These are phyloP conservation scores for Eilema depressum DNA, from an alignment of 2,888 invertebrate genomes.

Conservation along the genomic window DNA sequence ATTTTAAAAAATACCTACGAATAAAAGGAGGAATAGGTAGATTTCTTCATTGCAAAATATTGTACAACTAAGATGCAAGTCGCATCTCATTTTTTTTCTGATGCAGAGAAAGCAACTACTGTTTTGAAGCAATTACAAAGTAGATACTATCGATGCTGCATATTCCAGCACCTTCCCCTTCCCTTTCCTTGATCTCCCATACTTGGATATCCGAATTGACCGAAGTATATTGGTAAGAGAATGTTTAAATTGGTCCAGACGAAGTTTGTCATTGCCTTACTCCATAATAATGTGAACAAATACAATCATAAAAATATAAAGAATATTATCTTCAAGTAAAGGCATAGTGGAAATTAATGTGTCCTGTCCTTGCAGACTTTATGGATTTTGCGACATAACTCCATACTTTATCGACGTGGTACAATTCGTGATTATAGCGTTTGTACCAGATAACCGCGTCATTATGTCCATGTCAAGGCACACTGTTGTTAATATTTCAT, in stretches of 20 bases:
- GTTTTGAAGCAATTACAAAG: no score
- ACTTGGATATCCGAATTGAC: no score
- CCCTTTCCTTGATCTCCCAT: no score
- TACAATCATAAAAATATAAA: neutral
- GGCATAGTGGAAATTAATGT: neutral
- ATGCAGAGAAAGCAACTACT: no score
- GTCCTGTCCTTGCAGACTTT: neutral
- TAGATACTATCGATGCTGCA: no score
- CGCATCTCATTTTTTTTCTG: no score
- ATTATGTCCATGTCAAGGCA: neutral
- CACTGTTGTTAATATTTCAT: constrained; percentile 9
- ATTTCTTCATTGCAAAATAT: no score
- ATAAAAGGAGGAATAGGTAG: no score
- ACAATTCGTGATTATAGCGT: neutral
- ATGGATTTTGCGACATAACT: neutral
- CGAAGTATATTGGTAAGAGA: neutral
- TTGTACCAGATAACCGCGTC: neutral
- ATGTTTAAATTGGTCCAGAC: neutral
- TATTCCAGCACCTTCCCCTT: no score
- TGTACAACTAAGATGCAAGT: no score
- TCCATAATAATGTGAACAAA: neutral
- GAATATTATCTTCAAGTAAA: neutral
- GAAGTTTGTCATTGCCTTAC: neutral
- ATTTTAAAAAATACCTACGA: no score
- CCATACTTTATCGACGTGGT: neutral